phyloP scores from a whole-genome alignment of 1,140 invertebrate species.

The Rhagoletis pomonella region DNA sequence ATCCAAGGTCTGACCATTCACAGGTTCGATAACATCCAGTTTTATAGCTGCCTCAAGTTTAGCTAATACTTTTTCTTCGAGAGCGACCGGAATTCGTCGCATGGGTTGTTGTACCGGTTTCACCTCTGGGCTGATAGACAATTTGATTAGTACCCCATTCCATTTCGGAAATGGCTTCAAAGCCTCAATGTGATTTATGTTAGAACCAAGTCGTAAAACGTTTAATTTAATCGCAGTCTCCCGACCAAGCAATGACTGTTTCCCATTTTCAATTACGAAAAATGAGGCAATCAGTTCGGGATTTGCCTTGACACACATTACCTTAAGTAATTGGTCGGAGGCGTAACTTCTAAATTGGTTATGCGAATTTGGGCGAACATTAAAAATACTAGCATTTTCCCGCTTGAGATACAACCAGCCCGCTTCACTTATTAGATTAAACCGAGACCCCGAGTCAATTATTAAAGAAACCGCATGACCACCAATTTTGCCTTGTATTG shows the following conservation, averaged over 20 bases:
- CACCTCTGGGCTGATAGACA: slow-evolving; percentile 56
- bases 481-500: slow-evolving; percentile 56
- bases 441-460: slow-evolving; percentile 59
- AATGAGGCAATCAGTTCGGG: slow-evolving; percentile 57
- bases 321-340: slow-evolving; percentile 53
- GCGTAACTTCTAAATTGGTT: slow-evolving; percentile 58
- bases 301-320: slow-evolving; percentile 53
- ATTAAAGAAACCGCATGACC: slow-evolving; percentile 52
- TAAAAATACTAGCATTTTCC: slow-evolving; percentile 57
- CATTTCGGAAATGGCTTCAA: slow-evolving; percentile 58
- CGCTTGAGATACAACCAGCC: slow-evolving; percentile 53
- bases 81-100: slow-evolving; percentile 53
- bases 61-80: slow-evolving; percentile 56
- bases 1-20: slow-evolving; percentile 58
- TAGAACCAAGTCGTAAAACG: slow-evolving; percentile 55
- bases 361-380: slow-evolving; percentile 50
- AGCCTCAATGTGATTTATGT: slow-evolving; percentile 54
- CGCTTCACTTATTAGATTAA: slow-evolving; percentile 56
- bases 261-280: slow-evolving; percentile 60
- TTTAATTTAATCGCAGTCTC: slow-evolving; percentile 59
- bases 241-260: slow-evolving; percentile 58
- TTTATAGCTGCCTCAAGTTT: slow-evolving; percentile 59
- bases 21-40: slow-evolving; percentile 61
- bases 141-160: slow-evolving; percentile 57
- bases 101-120: slow-evolving; percentile 40